Evolutionary conservation across 2,888 invertebrate species (phyloP), one percentile per base, ranked within the genome.

Genomic region (Antheraea assamensis): DNA sequence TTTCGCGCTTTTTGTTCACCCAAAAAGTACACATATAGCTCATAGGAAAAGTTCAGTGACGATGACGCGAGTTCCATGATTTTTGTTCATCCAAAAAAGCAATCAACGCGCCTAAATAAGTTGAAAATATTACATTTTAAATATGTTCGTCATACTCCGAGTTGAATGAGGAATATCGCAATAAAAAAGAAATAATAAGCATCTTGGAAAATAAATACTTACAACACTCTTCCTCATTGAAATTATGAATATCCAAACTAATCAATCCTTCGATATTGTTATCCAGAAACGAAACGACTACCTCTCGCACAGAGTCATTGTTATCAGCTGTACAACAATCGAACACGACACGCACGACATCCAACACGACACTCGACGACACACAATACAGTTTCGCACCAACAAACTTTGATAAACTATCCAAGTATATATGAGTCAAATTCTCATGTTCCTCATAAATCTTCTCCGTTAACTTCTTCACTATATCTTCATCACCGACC

Each of bases 371-470:
- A 73, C 61, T 66, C 42, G 8, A 80, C 75, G 21, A 73, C 74
- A 74, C 72, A 70, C 74, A 77, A 7, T 74, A 77, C 19, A 90
- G 42, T 72, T 80, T 82, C 13, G 78, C 76, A 13, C 81, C 78
- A 0, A 92, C 80, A 42, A 85, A 90, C 55, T 83, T 82, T 2
- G 85, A 78, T 1, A 92, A 77, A 75, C 90, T 87, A 42, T 85
- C 80, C 74, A 94, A 82, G 78, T 91, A 93, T 24, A 92, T 82
- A 77, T 88, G 88, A 2, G 85, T 90, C 19, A 92, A 73, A 74
- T 84, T 90, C 68, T 92, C 92, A 68, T 88, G 89, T 74, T 88
- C 90, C 15, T 78, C 84, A 27, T 85, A 79, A 0, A 90, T 79
- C 3, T 78, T 85, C 3, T 88, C 76, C 4, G 90, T 75, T 2